These are phyloP conservation scores for Catharus fuscescens DNA, from an alignment of 2,113 vertebrate genomes.

Conservation along the genomic window DNA sequence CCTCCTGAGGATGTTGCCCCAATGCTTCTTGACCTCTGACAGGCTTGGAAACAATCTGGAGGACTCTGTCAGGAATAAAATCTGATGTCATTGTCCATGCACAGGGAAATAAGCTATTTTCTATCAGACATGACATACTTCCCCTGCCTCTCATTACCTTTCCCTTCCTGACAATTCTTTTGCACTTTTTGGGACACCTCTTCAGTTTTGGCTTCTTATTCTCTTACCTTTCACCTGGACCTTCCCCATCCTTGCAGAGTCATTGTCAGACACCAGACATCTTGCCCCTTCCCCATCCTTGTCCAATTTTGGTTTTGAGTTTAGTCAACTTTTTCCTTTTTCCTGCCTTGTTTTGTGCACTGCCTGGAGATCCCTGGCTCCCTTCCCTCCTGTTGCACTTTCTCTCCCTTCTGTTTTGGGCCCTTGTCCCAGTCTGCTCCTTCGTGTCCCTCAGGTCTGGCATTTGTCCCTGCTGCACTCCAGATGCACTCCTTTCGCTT, in stretches of 20 bases:
- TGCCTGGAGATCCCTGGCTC: background rate
- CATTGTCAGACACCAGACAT: background rate
- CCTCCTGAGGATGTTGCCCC: background rate
- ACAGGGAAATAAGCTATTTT: background rate
- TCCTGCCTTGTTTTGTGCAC: background rate
- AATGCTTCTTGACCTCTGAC: background rate
- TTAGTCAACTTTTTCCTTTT: background rate
- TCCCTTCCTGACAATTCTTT: background rate
- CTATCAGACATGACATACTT: background rate
- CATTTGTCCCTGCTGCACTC: background rate
- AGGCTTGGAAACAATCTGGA: background rate
- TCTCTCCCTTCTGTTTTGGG: background rate
- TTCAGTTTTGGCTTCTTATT: background rate
- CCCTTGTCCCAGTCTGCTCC: background rate
- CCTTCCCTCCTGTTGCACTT: background rate
- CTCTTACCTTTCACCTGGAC: background rate
- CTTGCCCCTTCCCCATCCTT: background rate
- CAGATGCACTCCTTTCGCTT: background rate
- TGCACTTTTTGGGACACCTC: background rate
- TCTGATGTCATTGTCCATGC: background rate
- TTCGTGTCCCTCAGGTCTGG: background rate
- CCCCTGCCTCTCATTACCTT: rapidly evolving
- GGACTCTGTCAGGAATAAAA: background rate
- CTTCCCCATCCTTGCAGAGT: background rate
- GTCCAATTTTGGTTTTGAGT: background rate